phyloP scores from a whole-genome alignment of 2,113 vertebrate species.

The Calyptomena viridis region DNA sequence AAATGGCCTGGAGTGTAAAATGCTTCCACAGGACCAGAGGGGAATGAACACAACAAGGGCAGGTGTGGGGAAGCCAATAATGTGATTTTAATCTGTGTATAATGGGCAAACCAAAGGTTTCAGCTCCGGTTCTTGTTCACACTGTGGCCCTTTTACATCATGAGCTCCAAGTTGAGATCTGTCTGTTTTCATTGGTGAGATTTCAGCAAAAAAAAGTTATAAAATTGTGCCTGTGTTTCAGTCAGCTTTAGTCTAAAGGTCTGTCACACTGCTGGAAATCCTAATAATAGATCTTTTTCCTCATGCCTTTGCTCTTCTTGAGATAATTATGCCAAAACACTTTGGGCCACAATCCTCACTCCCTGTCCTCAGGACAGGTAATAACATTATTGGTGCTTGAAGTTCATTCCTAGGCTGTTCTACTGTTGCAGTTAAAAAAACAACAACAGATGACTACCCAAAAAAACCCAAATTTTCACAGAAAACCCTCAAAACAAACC shows the following conservation, averaged over 20 bases:
- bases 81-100: background rate
- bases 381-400: background rate
- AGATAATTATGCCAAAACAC: background rate
- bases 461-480: background rate
- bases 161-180: background rate
- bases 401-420: background rate
- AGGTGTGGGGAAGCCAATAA: background rate
- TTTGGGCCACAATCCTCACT: background rate
- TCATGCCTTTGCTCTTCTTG: background rate
- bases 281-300: background rate
- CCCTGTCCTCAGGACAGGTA: background rate
- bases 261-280: background rate
- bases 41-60: background rate
- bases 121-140: background rate
- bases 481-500: accelerated
- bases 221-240: background rate
- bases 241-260: background rate
- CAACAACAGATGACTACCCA: background rate
- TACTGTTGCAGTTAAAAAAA: background rate
- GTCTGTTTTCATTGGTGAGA: background rate
- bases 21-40: background rate
- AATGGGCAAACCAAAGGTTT: background rate
- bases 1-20: background rate
- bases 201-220: background rate
- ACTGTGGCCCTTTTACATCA: background rate